Percentiles rank a stretch among this genome's conserved stretches.
Conservation (phyloP, 2,888 invertebrate genomes). For the Dorcus hopei region DNA sequence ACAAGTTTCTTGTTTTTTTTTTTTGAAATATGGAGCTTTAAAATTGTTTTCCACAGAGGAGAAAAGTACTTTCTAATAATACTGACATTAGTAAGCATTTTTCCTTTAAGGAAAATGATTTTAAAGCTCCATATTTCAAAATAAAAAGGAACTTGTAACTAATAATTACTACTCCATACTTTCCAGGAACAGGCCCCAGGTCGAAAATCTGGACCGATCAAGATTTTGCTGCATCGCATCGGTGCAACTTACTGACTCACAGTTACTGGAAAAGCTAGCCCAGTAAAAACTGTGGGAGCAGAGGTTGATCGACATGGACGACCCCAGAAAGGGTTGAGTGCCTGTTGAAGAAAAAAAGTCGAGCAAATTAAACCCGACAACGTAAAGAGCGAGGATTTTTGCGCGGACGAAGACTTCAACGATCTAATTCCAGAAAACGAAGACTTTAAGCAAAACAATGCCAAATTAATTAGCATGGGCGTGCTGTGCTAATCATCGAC, state of each 20-base stretch:
- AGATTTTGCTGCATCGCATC: no score
- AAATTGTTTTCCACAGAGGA: no score
- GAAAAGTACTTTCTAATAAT: no score
- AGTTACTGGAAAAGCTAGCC: constrained; percentile 23
- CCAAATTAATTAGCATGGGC: constrained; percentile 37
- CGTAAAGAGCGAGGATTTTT: background rate
- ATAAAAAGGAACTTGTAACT: no score
- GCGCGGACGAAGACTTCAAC: background rate
- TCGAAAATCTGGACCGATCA: no score
- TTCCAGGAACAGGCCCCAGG: no score
- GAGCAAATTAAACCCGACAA: background rate
- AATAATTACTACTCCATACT: no score
- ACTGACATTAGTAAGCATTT: no score
- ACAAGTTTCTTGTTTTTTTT: no score
- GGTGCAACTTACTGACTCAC: background rate
- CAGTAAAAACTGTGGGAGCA: constrained; percentile 40
- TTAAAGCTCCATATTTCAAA: no score
- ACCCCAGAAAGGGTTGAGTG: constrained; percentile 37
- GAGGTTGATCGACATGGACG: constrained; percentile 34
- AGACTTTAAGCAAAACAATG: constrained; percentile 24
- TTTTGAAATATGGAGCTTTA: no score
- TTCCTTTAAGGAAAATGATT: no score
- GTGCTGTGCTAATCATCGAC: constrained; percentile 41
- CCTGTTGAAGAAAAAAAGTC: constrained; percentile 13
- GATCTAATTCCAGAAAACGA: constrained; percentile 15